These are phyloP conservation scores for Sialis lutaria DNA, from an alignment of 2,888 invertebrate species.

Conservation along the genomic window DNA sequence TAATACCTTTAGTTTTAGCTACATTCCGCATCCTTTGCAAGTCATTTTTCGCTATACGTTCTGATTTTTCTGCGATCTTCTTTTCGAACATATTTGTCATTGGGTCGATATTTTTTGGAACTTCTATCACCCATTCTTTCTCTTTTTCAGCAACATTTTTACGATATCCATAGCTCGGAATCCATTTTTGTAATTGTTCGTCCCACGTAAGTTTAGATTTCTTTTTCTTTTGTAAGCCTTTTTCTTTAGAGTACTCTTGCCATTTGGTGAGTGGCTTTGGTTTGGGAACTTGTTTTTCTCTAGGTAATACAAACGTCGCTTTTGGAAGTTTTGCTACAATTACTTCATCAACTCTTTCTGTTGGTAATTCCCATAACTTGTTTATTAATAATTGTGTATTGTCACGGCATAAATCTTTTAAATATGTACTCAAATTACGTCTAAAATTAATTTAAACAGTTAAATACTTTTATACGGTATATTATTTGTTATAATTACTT, in stretches of 20 bases:
- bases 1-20: constrained; percentile 63
- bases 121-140: constrained; percentile 90
- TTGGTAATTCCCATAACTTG: constrained; percentile 76
- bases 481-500: constrained; percentile 18
- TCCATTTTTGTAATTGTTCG: constrained; percentile 65
- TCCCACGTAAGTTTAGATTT: constrained; percentile 76
- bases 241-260: constrained; percentile 88
- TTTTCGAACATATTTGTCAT: constrained; percentile 83
- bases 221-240: constrained; percentile 81
- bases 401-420: constrained; percentile 58
- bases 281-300: constrained; percentile 81
- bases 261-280: constrained; percentile 80
- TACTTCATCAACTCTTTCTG: constrained; percentile 71
- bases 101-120: constrained; percentile 72
- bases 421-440: constrained; percentile 40
- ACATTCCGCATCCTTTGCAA: constrained; percentile 85
- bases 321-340: constrained; percentile 71
- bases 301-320: constrained; percentile 55
- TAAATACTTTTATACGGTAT: not conserved
- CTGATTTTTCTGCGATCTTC: constrained; percentile 60
- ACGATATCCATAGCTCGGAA: constrained; percentile 63
- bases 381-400: constrained; percentile 81
- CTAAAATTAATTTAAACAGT: constrained; percentile 21
- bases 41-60: constrained; percentile 91
- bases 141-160: constrained; percentile 67